Base-by-base conservation (phyloP, 1,140 invertebrate genomes). In the Caenorhabditis brenneri region DNA sequence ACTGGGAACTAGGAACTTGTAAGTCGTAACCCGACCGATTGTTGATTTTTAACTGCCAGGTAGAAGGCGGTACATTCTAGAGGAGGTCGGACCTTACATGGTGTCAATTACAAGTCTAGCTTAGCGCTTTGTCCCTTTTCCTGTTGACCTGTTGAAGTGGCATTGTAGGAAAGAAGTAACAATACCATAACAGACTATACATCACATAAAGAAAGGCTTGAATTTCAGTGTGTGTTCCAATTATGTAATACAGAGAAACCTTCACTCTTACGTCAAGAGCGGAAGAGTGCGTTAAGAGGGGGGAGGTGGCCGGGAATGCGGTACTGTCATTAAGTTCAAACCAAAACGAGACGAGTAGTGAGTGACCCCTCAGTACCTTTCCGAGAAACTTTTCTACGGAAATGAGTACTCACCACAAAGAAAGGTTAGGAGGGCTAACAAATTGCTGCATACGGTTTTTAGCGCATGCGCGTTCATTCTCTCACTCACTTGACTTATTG, bases 151-250 rank as follows among this genome's bases (percentile, higher is more conserved):
- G 65, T 42, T 74, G 65, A 74, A 74, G 65, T 74, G 65, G 36
- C 36, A 74, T 74, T 74, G 65, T 74, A 12, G 10, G 12, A 3
- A 15, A 74, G 22, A 74, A 74, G 65, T 42, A 74, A 74, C 65
- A 74, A 74, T 74, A 74, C 65, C 33, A 74, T 42, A 74, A 42
- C 58, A 65, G 58, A 65, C 58, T 36, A 31, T 42, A 46, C 24
- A 74, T 36, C 42, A 10, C 9, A 58, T 58, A 3, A 36, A 36
- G 29, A 74, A 74, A 42, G 36, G 65, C 65, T 74, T 74, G 65
- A 74, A 74, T 74, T 74, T 74, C 65, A 74, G 65, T 74, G 33
- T 65, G 29, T 74, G 65, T 74, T 74, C 65, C 65, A 74, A 74
- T 74, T 74, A 74, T 74, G 65, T 74, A 74, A 65, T 36, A 36